Conservation (phyloP, 1,140 invertebrate species). For the Palaemon carinicauda region DNA sequence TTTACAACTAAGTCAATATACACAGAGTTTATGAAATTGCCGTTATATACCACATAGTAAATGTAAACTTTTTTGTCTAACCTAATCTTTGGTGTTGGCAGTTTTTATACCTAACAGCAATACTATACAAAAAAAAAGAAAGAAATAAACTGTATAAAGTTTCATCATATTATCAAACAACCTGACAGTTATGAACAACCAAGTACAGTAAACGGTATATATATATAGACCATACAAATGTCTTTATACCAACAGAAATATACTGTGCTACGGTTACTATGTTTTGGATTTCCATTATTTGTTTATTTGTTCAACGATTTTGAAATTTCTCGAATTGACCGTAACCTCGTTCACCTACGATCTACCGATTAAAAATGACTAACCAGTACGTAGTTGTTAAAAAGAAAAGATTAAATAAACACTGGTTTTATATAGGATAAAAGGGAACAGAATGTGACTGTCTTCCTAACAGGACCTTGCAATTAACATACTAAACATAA, state of each 20-base stretch:
- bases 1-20: constrained; percentile 16
- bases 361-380: too few relatives aligned
- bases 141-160: constrained; percentile 34
- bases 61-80: constrained; percentile 10
- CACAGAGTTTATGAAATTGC: constrained; percentile 14
- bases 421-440: too few relatives aligned
- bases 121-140: constrained; percentile 20
- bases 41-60: constrained; percentile 17
- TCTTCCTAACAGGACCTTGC: too few relatives aligned
- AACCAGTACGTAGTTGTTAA: too few relatives aligned
- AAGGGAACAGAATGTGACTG: too few relatives aligned
- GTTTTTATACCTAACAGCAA: neutral
- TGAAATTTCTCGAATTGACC: too few relatives aligned
- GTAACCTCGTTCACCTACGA: too few relatives aligned
- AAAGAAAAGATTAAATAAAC: too few relatives aligned
- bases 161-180: constrained; percentile 7
- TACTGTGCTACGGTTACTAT: too few relatives aligned
- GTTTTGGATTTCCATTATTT: too few relatives aligned
- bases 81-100: constrained; percentile 47
- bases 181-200: neutral
- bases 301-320: too few relatives aligned
- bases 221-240: neutral
- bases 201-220: neutral
- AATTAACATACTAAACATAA: neutral
- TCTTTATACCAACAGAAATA: too few relatives aligned